Base-by-base conservation (phyloP, 2,113 vertebrate genomes). In the Struthidea cinerea region DNA sequence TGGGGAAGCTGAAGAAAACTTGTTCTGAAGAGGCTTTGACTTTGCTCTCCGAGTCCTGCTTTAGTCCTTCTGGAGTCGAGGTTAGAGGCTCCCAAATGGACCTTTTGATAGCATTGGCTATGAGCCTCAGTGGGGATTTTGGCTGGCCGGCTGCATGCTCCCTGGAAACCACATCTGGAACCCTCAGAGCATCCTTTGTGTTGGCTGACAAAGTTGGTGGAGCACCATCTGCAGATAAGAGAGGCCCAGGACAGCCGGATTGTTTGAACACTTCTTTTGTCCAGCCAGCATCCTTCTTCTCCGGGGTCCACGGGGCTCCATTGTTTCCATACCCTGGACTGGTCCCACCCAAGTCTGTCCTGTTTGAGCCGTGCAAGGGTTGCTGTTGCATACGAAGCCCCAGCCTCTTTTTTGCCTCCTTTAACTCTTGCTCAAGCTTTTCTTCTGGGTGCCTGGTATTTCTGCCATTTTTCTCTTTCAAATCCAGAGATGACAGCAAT, bases 21-120 rank as follows among this genome's bases (percentile, higher is more conserved):
- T 93, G 70, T 64, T 95, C 96, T 18, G 96, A 67, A 41, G 93
- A 71, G 35, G 73, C 30, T 73, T 97, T 98, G 69, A 53, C 26
- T 79, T 89, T 95, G 50, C 32, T 30, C 35, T 81, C 88, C 1
- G 23, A 90, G 32, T 63, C 67, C 57, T 96, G 97, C 91, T 90
- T 98, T 39, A 77, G 67, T 23, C 74, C 64, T n/a, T 97, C 98
- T 6, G 97, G 55, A 56, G 24, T 50, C 1, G 90, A 95, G 19
- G 93, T 82, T 2, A 97, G 56, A 27, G 97, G 97, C 19, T 97
- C 97, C 76, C 95, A 81, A 70, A 97, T 83, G 16, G 98, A 98
- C 65, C 63, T 98, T 47, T 84, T 96, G 91, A 98, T 91, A 6
- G 68, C 97, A 26, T 30, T 96, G n/a, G 97, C 96, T 82, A 98